Evolutionary conservation across 2,888 invertebrate species (phyloP), one percentile per base, ranked within the genome.

Genomic region (Caenorhabditis imperialis): DNA sequence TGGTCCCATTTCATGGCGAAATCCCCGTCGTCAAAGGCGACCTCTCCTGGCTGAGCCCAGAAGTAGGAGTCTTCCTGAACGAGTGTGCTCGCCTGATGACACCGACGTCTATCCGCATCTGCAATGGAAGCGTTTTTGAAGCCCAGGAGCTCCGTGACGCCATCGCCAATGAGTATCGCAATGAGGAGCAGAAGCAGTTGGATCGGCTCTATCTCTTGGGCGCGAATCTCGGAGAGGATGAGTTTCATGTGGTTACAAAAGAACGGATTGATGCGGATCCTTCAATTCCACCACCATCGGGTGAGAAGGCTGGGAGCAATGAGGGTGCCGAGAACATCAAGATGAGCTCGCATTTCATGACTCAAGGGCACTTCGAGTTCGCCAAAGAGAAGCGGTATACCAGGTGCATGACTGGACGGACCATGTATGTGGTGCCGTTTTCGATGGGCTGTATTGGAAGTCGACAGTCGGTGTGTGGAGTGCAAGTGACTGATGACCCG

Each of bases 391-490:
- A 78, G 33, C 91, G 96, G 48, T 96, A 96, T 89, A 93, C 94
- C 0, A 94, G 94, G 33, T 77, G 78, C 23, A 84, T 84, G 84
- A 54, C 51, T 5, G 84, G 90, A 87, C 93, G 96, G 69, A 97
- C 95, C 0, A 96, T 98, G 96, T 98, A 95, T 89, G 93, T 98
- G 78, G 93, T 98, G 58, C 97, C 98, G 22, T 98, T 95, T 91
- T 95, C 95, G 76, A 98, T 99, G 97, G 98, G 98, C 2, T 96
- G 97, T 0, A 92, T 98, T 7, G 94, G 94, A 0, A 95, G 96
- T 0, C 93, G 94, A 0, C 90, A 96, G 3, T 93, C 96, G 16
- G 96, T 97, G 90, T 94, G 96, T 86, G 97, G 96, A 18, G 92
- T 98, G 57, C 93, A 98, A 90, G 89, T 97, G 65, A 98, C 97